Evolutionary conservation across 1,140 invertebrate genomes (phyloP).

Genomic region (Colletes latitarsis): DNA sequence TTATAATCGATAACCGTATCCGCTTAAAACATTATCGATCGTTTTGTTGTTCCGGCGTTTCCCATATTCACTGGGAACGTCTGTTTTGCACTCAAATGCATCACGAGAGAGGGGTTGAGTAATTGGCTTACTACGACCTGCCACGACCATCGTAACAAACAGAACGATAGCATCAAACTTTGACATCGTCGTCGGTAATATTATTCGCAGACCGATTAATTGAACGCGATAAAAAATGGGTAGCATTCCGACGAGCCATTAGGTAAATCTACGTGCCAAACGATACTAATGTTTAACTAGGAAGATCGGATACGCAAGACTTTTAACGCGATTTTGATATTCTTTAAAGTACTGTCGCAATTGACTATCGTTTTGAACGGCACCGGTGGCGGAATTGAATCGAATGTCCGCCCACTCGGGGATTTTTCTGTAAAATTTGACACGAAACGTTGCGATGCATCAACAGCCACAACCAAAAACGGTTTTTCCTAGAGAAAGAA

Average conservation of each 20-base stretch:
- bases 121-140: background rate
- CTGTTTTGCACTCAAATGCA: background rate
- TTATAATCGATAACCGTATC: background rate
- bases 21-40: background rate
- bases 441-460: background rate
- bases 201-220: background rate
- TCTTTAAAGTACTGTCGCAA: background rate
- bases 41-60: background rate
- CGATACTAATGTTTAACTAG: background rate
- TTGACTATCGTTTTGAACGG: constrained; percentile 4
- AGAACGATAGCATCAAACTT: background rate
- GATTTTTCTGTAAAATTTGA: constrained; percentile 17
- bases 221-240: too few species aligned
- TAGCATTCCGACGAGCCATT: background rate
- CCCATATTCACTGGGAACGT: background rate
- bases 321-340: background rate
- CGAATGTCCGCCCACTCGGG: constrained; percentile 2
- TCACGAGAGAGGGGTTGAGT: background rate
- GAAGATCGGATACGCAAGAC: background rate
- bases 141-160: background rate
- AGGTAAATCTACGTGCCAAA: background rate
- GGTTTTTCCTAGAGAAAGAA: background rate
- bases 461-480: background rate
- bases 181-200: background rate
- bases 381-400: constrained; percentile 8